phyloP scores from a whole-genome alignment of 2,888 invertebrate genomes.

The Xestobium rufovillosum region DNA sequence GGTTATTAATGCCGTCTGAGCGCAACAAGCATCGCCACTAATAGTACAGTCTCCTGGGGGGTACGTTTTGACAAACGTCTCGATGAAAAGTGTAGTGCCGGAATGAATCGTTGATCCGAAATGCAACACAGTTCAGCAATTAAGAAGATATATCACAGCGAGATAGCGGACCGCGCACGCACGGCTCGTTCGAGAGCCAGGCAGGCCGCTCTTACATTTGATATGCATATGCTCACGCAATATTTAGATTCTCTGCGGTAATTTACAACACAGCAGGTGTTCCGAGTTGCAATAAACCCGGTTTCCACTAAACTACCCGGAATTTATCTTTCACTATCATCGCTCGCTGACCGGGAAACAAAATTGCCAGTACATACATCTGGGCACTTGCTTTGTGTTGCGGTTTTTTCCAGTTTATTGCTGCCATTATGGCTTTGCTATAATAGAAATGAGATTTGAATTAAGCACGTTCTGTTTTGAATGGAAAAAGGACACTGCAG shows the following conservation, averaged over 20 bases:
- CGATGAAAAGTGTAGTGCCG: slow-evolving; percentile 4
- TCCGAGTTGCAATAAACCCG: slow-evolving; percentile 31
- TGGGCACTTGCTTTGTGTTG: no score
- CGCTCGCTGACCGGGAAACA: slow-evolving; percentile 17
- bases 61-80: no score
- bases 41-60: no score
- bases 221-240: slow-evolving; percentile 38
- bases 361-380: no score
- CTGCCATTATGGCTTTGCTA: no score
- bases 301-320: slow-evolving; percentile 14
- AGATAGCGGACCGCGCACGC: slow-evolving; percentile 12
- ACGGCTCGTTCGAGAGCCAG: slow-evolving; percentile 3
- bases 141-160: slow-evolving; percentile 20
- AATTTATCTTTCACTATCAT: slow-evolving; percentile 12
- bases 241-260: slow-evolving; percentile 36
- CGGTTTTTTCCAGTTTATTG: no score
- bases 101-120: slow-evolving; percentile 15
- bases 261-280: slow-evolving; percentile 39
- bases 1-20: no score
- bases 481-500: no score
- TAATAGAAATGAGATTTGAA: no score
- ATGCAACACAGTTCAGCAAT: slow-evolving; percentile 22
- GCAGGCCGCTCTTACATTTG: slow-evolving; percentile 22
- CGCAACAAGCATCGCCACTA: no score
- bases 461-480: no score